A percentile compares a stretch with the other conserved stretches of the same genome.
Evolutionary conservation across 2,113 vertebrate genomes (phyloP).

Genomic region (Monarcha castaneiventris): DNA sequence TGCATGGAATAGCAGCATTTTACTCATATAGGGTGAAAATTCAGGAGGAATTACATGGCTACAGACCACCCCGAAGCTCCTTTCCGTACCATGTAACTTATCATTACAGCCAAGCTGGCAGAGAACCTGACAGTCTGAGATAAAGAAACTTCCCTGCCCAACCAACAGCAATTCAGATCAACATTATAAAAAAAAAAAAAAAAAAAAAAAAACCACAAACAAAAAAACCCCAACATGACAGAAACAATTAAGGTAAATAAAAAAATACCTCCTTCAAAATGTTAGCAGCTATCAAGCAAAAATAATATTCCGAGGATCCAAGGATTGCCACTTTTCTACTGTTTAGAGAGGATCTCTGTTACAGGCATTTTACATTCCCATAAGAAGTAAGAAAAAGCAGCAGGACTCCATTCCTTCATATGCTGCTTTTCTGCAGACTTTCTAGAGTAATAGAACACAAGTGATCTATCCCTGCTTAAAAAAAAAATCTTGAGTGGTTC

Average conservation of each 20-base stretch:
- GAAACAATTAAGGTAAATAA: neutral
- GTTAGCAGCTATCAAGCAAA: neutral
- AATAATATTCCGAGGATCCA: accelerated
- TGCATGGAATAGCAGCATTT: neutral
- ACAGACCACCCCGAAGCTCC: neutral
- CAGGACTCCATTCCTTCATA: neutral
- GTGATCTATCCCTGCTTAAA: neutral
- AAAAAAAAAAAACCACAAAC: neutral
- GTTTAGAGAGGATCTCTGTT: neutral
- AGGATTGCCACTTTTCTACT: neutral
- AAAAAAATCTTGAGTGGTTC: neutral
- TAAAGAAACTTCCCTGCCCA: slow-evolving; percentile 34
- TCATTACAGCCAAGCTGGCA: slow-evolving; percentile 16
- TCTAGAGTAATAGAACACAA: neutral
- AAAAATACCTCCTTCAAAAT: neutral
- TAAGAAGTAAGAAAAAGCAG: neutral
- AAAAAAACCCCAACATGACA: neutral
- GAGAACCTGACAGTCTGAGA: slow-evolving; percentile 33
- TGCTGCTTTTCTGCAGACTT: neutral
- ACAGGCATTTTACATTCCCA: neutral
- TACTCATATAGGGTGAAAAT: neutral
- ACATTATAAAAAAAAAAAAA: neutral
- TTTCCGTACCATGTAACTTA: neutral
- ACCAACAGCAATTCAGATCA: neutral
- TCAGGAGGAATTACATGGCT: neutral